Conservation (phyloP, 2,113 vertebrate genomes). For the Anoplopoma fimbria region DNA sequence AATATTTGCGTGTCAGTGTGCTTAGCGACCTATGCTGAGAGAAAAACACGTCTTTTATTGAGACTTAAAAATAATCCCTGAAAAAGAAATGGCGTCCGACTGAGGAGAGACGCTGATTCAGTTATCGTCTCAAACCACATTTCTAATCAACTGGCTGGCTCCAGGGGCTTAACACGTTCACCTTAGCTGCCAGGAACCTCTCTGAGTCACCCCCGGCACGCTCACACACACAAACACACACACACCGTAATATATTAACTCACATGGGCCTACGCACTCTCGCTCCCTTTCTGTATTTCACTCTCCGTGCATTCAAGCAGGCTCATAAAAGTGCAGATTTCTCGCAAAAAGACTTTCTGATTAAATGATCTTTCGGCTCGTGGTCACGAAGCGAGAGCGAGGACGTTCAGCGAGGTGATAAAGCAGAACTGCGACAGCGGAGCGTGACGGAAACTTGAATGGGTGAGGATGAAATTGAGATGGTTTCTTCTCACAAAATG, state of each 20-base stretch:
- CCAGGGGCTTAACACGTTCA: conserved; percentile 58
- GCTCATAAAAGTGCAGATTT: conserved; percentile 31
- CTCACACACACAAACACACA: not conserved
- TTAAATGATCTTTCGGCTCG: conserved; percentile 34
- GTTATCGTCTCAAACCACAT: conserved; percentile 63
- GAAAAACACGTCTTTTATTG: not conserved
- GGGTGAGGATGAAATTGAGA: conserved; percentile 13
- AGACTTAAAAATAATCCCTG: conserved; percentile 34
- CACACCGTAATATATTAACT: conserved; percentile 3
- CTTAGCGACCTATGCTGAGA: not conserved
- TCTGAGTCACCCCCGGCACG: conserved; percentile 53
- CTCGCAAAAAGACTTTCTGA: conserved; percentile 17
- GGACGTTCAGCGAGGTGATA: conserved; percentile 34
- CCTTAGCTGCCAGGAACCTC: conserved; percentile 43
- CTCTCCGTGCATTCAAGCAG: not conserved
- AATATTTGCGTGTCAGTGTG: not conserved
- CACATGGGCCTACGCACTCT: not conserved
- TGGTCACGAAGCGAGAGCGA: conserved; percentile 17
- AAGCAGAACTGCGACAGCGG: conserved; percentile 2
- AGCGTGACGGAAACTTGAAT: not conserved
- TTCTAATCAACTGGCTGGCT: conserved; percentile 60
- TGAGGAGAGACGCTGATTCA: conserved; percentile 37
- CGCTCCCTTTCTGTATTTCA: not conserved
- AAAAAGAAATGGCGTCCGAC: conserved; percentile 29
- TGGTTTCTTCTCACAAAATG: not conserved